Percentiles rank a stretch among this genome's conserved stretches.
Conservation (phyloP, 2,797 vertebrate genomes). For the Enteromius mattozi region DNA sequence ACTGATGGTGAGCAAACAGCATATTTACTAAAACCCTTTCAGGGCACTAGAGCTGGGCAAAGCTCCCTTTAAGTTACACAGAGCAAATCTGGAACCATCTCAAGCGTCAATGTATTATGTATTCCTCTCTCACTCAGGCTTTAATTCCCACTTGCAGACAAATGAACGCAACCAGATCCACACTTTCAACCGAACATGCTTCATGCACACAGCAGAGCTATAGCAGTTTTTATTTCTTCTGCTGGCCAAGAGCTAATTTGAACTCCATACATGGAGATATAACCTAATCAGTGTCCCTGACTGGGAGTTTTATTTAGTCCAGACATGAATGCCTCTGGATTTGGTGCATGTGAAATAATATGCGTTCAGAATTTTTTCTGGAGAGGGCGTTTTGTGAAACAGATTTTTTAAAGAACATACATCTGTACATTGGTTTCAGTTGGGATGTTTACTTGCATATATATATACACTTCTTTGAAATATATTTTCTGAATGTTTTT, state of each 20-base stretch:
- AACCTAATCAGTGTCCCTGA: background rate
- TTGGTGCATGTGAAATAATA: background rate
- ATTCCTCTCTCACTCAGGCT: constrained; percentile 31
- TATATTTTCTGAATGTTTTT: too few species aligned
- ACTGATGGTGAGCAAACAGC: constrained; percentile 71
- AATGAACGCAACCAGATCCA: background rate
- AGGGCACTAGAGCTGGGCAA: constrained; percentile 62
- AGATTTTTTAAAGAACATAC: background rate
- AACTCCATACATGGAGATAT: background rate
- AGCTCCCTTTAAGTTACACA: constrained; percentile 63
- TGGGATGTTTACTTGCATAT: background rate
- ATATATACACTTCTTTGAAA: too few species aligned
- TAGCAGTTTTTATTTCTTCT: background rate
- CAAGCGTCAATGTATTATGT: constrained; percentile 36
- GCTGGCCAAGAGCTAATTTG: background rate
- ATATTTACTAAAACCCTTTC: constrained; percentile 65
- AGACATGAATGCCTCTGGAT: background rate
- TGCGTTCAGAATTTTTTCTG: background rate
- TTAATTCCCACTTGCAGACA: constrained; percentile 14
- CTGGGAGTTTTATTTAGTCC: background rate
- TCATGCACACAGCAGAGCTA: constrained; percentile 8
- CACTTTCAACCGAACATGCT: constrained; percentile 9
- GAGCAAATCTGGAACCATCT: constrained; percentile 61
- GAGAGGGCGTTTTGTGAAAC: background rate
- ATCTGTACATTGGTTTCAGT: background rate